Conservation (phyloP, 2,888 invertebrate species). For the Zaprionus lineosus region DNA sequence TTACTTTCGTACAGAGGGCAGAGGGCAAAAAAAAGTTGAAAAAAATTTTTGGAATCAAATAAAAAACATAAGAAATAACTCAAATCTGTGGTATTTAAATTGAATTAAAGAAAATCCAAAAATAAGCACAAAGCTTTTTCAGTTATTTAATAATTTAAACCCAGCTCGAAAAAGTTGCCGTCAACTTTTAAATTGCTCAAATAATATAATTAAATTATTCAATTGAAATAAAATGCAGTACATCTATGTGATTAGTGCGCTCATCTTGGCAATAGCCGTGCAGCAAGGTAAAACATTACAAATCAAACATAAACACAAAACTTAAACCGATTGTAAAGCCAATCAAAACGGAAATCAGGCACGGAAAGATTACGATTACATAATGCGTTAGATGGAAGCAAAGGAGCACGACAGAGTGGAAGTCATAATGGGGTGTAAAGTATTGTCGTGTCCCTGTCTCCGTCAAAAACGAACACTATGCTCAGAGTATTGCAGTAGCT, state of each 20-base stretch:
- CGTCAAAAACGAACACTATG: too few species aligned
- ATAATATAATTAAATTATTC: constrained; percentile 23
- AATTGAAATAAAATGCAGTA: constrained; percentile 78
- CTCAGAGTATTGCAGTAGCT: too few species aligned
- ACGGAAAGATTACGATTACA: constrained; percentile 82
- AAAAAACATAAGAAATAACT: constrained; percentile 1
- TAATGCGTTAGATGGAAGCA: constrained; percentile 69
- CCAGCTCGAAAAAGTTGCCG: not conserved
- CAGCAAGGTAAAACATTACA: constrained; percentile 82
- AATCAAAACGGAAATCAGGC: constrained; percentile 34
- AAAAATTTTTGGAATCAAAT: constrained; percentile 1
- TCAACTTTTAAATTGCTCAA: constrained; percentile 1
- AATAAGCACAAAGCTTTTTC: constrained; percentile 17
- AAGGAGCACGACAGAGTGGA: constrained; percentile 1
- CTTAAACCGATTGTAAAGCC: not conserved
- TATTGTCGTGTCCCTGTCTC: too few species aligned
- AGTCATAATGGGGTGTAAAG: constrained; percentile 9
- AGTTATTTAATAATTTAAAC: not conserved
- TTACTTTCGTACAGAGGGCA: constrained; percentile 39
- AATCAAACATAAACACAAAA: not conserved
- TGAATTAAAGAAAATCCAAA: constrained; percentile 5
- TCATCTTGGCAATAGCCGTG: constrained; percentile 81
- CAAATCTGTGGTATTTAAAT: constrained; percentile 8
- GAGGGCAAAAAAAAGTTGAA: constrained; percentile 8
- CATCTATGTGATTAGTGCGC: constrained; percentile 80